Evolutionary conservation across 2,888 invertebrate species (phyloP), one percentile per base, ranked within the genome.

Genomic region (Lordiphosa fenestrarum): DNA sequence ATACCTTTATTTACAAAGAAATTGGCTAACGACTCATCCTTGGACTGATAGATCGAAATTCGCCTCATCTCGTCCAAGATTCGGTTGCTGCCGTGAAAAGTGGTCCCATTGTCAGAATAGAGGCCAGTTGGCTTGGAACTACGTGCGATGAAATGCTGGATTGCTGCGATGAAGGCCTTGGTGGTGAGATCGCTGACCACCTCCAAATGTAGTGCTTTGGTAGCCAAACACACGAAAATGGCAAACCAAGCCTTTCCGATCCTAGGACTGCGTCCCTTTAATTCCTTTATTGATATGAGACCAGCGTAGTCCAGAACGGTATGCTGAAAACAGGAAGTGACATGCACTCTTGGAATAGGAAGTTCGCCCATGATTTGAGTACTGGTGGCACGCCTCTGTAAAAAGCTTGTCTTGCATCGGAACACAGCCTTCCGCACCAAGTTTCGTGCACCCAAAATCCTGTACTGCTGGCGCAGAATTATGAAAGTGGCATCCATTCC

Each of bases 371-470:
- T 35, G 3, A 53, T 37, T 21, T 39, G 21, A 19, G 49, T 33
- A n/a, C 48, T 48, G 7, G 39, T 40, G n/a, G 30, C n/a, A 21
- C 33, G 6, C 12, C 36, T 21, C 6, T 37, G 36, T 10, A 36
- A 33, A 21, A 51, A 51, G 5, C 23, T 41, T 13, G 15, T 41
- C 35, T 21, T 41, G 13, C 36, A 40, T 13, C 37, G n/a, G 1
- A 37, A 37, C 5, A 37, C 36, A 37, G 36, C n/a, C 4, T 12
- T 37, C 3, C 12, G 36, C 19, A 39, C 10, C 3, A 10, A 9
- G 2, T 6, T 23, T 5, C 23, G 23, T 25, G 54, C 53, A 2
- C 62, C 52, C 25, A 66, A 23, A 30, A 19, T 39, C 19, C 15
- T 19, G 19, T 9, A 39, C 15, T 9, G 39, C 15, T 19, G 42